Percentiles rank a stretch among this genome's conserved stretches.
phyloP scores from a whole-genome alignment of 2,113 vertebrate genomes.

The Gymnogyps californianus region DNA sequence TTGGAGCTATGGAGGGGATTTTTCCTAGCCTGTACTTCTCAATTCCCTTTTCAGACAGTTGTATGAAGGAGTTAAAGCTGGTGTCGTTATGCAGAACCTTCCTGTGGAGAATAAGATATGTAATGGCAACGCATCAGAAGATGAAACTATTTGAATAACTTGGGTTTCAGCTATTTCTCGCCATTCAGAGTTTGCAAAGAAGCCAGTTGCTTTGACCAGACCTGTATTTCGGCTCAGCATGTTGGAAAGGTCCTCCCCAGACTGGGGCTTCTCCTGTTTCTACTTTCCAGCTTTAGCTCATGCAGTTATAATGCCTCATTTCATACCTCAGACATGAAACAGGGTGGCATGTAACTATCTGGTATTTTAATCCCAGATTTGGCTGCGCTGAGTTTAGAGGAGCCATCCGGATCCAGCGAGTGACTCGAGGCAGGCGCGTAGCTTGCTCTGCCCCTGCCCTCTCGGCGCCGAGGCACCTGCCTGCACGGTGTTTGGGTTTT shows the following conservation, averaged over 20 bases:
- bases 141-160: not conserved
- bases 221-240: not conserved
- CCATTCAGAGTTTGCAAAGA: not conserved
- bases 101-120: not conserved
- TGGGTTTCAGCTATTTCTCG: not conserved
- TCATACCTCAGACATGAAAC: not conserved
- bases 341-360: too few species aligned
- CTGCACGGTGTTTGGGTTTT: accelerated
- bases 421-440: accelerated
- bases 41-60: not conserved
- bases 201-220: not conserved
- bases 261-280: not conserved
- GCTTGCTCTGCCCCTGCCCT: not conserved
- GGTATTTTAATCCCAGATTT: not conserved
- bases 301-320: not conserved
- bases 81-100: not conserved
- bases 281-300: not conserved
- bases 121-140: not conserved
- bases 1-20: not conserved
- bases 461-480: accelerated
- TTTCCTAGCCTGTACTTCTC: not conserved
- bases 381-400: accelerated
- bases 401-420: accelerated
- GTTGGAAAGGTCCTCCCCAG: not conserved
- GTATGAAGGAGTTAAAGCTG: not conserved